Evolutionary conservation across 1,140 invertebrate genomes (phyloP).

Genomic region (Lasaia peninsularis): DNA sequence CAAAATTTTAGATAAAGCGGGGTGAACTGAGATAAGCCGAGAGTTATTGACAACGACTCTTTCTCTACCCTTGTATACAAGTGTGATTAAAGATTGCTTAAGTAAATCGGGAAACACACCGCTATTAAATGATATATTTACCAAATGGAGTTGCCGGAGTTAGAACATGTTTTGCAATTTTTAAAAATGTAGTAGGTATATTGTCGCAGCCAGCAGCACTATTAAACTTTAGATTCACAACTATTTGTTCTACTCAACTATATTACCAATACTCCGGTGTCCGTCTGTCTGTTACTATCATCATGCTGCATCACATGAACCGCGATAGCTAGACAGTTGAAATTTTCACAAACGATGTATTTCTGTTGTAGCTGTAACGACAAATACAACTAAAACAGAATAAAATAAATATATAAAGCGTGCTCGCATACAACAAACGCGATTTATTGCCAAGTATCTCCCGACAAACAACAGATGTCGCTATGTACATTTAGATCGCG

Average conservation of each 20-base stretch:
- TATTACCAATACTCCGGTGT: no score
- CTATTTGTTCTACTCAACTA: constrained; percentile 8
- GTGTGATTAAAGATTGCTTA: neutral
- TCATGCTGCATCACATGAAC: no score
- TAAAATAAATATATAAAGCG: no score
- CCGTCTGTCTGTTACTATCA: no score
- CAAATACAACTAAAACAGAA: no score
- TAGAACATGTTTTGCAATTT: constrained; percentile 5
- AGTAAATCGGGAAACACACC: neutral
- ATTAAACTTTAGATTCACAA: constrained; percentile 21
- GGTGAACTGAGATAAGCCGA: neutral
- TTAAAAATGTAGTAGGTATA: constrained; percentile 19
- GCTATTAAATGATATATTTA: neutral
- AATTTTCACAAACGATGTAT: no score
- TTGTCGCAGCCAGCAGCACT: constrained; percentile 16
- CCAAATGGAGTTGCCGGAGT: constrained; percentile 9
- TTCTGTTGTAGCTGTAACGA: no score
- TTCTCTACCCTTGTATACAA: neutral
- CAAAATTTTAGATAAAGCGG: neutral
- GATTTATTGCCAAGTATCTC: no score
- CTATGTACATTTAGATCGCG: no score
- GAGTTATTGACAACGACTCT: neutral
- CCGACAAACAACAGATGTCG: no score
- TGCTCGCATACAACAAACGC: no score
- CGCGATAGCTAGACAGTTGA: no score